Conservation (phyloP, 2,888 invertebrate genomes). For the Xiphydria camelus region DNA sequence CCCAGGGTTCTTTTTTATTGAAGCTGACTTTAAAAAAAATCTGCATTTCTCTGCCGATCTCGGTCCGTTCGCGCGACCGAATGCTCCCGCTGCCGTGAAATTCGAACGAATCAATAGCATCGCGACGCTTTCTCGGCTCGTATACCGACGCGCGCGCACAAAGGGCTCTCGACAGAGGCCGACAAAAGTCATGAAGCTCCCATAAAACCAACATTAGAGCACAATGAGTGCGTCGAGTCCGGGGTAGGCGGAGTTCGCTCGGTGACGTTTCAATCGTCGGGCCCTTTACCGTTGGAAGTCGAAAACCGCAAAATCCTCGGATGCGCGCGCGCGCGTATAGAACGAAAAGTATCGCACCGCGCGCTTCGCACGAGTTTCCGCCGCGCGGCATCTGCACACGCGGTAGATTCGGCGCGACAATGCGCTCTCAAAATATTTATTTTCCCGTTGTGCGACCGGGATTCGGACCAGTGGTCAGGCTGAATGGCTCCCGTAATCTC, state of each 20-base stretch:
- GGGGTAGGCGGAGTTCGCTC: slow-evolving; percentile 24
- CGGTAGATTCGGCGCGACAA: slow-evolving; percentile 33
- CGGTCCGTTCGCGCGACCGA: too few species aligned
- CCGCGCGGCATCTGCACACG: slow-evolving; percentile 35
- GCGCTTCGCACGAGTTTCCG: not conserved
- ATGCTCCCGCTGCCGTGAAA: too few species aligned
- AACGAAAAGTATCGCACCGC: slow-evolving; percentile 17
- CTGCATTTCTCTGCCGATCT: too few species aligned
- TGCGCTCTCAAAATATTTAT: slow-evolving; percentile 53
- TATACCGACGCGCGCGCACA: too few species aligned
- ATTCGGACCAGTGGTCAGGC: slow-evolving; percentile 33
- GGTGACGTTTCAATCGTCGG: slow-evolving; percentile 45
- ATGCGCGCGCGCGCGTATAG: too few species aligned
- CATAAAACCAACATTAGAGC: slow-evolving; percentile 45
- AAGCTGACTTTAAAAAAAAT: too few species aligned
- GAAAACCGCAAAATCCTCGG: slow-evolving; percentile 37
- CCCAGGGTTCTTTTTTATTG: too few species aligned
- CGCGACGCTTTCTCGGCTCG: too few species aligned
- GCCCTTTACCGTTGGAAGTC: slow-evolving; percentile 28
- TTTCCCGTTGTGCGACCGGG: slow-evolving; percentile 36
- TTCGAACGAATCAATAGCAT: too few species aligned
- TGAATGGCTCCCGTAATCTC: slow-evolving; percentile 44
- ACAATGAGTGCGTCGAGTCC: slow-evolving; percentile 15
- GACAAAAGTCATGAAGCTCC: slow-evolving; percentile 37
- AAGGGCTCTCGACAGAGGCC: too few species aligned